phyloP scores from a whole-genome alignment of 1,140 invertebrate genomes.

The Zaprionus vittiger region DNA sequence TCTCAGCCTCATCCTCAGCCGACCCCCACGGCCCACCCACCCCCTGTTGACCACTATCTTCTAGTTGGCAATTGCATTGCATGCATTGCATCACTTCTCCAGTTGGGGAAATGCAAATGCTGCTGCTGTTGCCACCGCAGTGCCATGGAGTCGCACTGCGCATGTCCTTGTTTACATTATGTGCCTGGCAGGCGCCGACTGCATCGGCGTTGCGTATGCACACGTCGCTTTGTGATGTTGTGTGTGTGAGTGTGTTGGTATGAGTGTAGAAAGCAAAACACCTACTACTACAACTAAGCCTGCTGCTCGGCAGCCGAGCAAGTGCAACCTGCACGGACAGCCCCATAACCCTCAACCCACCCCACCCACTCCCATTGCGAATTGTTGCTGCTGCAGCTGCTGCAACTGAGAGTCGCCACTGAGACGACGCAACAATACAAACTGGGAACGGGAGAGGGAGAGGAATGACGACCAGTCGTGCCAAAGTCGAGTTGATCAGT shows the following conservation, averaged over 20 bases:
- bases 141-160: constrained; percentile 51
- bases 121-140: background rate
- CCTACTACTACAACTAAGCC: constrained; percentile 79
- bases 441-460: background rate
- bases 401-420: constrained; percentile 29
- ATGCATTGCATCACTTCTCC: constrained; percentile 73
- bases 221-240: background rate
- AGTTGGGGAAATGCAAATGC: constrained; percentile 65
- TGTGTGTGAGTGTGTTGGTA: constrained; percentile 35
- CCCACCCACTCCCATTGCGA: constrained; percentile 13
- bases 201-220: constrained; percentile 12
- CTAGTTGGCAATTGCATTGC: constrained; percentile 80
- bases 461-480: background rate
- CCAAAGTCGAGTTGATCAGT: constrained; percentile 34
- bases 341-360: background rate
- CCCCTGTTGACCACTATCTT: constrained; percentile 63
- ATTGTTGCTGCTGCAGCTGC: constrained; percentile 59
- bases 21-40: background rate
- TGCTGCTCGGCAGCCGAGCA: constrained; percentile 17
- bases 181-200: constrained; percentile 41
- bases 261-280: constrained; percentile 77
- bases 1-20: constrained; percentile 6
- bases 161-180: constrained; percentile 82
- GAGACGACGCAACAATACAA: constrained; percentile 48
- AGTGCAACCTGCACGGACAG: background rate